Evolutionary conservation across 2,113 vertebrate genomes (phyloP).

Genomic region (Bettongia penicillata): DNA sequence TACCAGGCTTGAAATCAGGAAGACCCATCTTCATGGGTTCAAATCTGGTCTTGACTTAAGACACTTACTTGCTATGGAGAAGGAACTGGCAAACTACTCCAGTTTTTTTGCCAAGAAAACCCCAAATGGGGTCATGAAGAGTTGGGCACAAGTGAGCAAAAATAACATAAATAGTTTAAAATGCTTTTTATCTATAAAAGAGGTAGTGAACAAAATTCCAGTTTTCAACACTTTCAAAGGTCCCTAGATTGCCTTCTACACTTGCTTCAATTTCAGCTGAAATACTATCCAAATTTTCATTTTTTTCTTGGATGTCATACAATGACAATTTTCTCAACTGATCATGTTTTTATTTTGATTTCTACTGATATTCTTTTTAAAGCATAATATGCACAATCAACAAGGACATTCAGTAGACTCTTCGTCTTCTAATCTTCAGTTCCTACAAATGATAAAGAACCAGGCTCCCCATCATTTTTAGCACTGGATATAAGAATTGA

Average conservation of each 20-base stretch:
- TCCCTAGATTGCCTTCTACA: neutral
- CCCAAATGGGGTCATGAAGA: neutral
- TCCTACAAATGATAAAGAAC: neutral
- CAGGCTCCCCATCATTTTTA: slow-evolving; percentile 10
- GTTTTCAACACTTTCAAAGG: slow-evolving; percentile 25
- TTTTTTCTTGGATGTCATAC: neutral
- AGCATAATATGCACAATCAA: slow-evolving; percentile 13
- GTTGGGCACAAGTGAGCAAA: neutral
- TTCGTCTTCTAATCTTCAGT: neutral
- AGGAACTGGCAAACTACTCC: neutral
- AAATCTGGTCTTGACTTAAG: neutral
- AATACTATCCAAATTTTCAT: neutral
- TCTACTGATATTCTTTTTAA: slow-evolving; percentile 16
- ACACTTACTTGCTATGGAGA: neutral
- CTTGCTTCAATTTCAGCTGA: neutral
- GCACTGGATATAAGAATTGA: slow-evolving; percentile 8
- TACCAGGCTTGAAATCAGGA: too few species aligned
- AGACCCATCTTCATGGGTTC: neutral
- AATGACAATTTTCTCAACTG: neutral
- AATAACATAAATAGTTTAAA: neutral
- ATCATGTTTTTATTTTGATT: slow-evolving; percentile 1
- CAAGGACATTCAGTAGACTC: slow-evolving; percentile 1
- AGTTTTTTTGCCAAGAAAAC: neutral
- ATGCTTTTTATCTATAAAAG: neutral
- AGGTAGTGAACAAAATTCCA: neutral